A percentile compares a stretch with the other conserved stretches of the same genome.
Conservation (phyloP, 2,797 vertebrate genomes). For the Pseudopleuronectes americanus region DNA sequence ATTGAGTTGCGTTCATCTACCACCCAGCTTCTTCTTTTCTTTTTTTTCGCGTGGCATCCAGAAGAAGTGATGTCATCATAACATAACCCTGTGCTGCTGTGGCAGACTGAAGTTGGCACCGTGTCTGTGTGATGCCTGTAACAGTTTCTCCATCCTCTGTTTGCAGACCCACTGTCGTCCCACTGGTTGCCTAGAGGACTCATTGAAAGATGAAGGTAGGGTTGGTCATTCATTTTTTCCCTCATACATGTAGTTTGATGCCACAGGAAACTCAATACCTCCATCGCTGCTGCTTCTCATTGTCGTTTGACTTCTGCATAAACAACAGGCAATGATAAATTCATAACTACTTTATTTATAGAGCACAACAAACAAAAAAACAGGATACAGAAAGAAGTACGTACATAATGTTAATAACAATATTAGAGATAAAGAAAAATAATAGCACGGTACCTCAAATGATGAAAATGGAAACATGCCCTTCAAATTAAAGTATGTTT, state of each 20-base stretch:
- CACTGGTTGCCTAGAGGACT: slow-evolving; percentile 76
- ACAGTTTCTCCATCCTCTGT: slow-evolving; percentile 58
- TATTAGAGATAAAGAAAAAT: too few relatives aligned
- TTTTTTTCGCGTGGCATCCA: slow-evolving; percentile 45
- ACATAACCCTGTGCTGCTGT: slow-evolving; percentile 66
- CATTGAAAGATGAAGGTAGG: slow-evolving; percentile 87
- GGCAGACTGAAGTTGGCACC: slow-evolving; percentile 59
- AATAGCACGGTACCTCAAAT: too few relatives aligned
- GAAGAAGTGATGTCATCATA: slow-evolving; percentile 80
- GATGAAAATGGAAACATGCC: too few relatives aligned
- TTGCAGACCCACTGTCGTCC: slow-evolving; percentile 72
- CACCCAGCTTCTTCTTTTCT: slow-evolving; percentile 43
- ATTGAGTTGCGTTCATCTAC: slow-evolving; percentile 29
- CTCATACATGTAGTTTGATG: slow-evolving; percentile 12
- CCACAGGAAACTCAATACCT: slow-evolving; percentile 10
- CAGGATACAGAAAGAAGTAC: too few relatives aligned
- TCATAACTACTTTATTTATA: too few relatives aligned
- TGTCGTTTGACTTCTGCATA: slow-evolving; percentile 9
- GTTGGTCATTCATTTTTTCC: slow-evolving; percentile 31
- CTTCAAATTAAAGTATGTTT: too few relatives aligned
- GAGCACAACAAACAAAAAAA: too few relatives aligned
- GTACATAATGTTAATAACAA: too few relatives aligned
- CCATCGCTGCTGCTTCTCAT: neutral
- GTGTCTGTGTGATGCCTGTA: slow-evolving; percentile 49
- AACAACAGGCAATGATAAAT: too few relatives aligned